phyloP scores from a whole-genome alignment of 2,888 invertebrate species.

The Drosophila colorata region DNA sequence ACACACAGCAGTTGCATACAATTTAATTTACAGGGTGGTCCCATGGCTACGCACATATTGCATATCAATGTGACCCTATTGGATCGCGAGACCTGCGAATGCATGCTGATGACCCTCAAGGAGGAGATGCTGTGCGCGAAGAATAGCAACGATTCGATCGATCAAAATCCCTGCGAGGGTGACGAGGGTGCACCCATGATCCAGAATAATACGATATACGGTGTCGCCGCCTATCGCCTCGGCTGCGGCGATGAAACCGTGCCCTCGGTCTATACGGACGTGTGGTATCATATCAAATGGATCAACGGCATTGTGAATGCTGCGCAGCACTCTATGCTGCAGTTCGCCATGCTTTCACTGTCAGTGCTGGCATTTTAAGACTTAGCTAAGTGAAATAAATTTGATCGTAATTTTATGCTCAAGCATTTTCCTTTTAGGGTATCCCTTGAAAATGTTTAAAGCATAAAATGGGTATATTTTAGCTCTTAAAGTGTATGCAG shows the following conservation, averaged over 20 bases:
- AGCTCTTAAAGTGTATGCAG: background rate
- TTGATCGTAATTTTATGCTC: background rate
- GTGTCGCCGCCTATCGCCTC: constrained; percentile 32
- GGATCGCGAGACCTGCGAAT: background rate
- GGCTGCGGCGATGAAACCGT: constrained; percentile 18
- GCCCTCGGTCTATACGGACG: constrained; percentile 48
- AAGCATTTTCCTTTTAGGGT: no score
- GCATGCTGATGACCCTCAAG: constrained; percentile 9
- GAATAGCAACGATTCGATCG: background rate
- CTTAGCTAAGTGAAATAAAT: background rate
- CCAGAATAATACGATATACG: background rate
- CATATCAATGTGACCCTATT: constrained; percentile 18
- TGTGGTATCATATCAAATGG: constrained; percentile 28
- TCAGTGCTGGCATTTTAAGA: background rate
- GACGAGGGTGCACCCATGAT: constrained; percentile 44
- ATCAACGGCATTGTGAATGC: constrained; percentile 8
- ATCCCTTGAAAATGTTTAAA: no score
- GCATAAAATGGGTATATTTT: background rate
- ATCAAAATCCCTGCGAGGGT: constrained; percentile 40
- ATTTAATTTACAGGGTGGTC: constrained; percentile 26
- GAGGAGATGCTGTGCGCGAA: constrained; percentile 48
- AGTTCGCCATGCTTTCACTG: constrained; percentile 3
- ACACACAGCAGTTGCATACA: background rate
- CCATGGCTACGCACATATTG: constrained; percentile 1
- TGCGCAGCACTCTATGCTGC: background rate